Evolutionary conservation across 37 sponge, comb jelly and placozoan species (phyloP).

Genomic region (Geodia barretti): DNA sequence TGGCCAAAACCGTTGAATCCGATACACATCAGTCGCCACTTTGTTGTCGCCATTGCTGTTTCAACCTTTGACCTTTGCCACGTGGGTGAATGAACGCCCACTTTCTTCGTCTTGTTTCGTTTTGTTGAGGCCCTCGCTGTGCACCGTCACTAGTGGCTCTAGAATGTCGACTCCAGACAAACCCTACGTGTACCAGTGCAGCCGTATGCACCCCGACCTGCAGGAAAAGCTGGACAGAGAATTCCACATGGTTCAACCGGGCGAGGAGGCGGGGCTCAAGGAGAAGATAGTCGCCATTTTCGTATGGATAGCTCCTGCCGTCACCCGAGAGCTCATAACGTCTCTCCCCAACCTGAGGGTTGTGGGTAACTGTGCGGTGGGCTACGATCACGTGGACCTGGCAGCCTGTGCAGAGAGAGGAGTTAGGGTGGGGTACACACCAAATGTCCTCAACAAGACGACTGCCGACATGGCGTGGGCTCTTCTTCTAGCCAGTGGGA

Average conservation of each 20-base stretch:
- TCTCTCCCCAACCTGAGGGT: constrained; percentile 81
- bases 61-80: neutral
- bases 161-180: constrained; percentile 28
- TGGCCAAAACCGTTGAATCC: constrained; percentile 37
- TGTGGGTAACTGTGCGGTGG: constrained; percentile 70
- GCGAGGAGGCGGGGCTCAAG: constrained; percentile 19
- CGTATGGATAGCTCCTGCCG: constrained; percentile 23
- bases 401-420: constrained; percentile 54
- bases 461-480: constrained; percentile 87
- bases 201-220: constrained; percentile 16
- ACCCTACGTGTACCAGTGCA: constrained; percentile 59
- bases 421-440: constrained; percentile 81
- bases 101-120: no score
- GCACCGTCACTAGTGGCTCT: no score
- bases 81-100: no score
- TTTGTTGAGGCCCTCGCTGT: no score
- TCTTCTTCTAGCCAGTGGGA: constrained; percentile 67
- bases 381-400: constrained; percentile 80
- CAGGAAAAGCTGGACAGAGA: constrained; percentile 38
- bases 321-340: constrained; percentile 43
- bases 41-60: neutral
- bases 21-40: constrained; percentile 3
- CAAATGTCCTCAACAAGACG: constrained; percentile 51
- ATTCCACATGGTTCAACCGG: constrained; percentile 50
- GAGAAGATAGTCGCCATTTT: constrained; percentile 53